Conservation (phyloP, 1,140 invertebrate genomes). For the Meteorus sp. region DNA sequence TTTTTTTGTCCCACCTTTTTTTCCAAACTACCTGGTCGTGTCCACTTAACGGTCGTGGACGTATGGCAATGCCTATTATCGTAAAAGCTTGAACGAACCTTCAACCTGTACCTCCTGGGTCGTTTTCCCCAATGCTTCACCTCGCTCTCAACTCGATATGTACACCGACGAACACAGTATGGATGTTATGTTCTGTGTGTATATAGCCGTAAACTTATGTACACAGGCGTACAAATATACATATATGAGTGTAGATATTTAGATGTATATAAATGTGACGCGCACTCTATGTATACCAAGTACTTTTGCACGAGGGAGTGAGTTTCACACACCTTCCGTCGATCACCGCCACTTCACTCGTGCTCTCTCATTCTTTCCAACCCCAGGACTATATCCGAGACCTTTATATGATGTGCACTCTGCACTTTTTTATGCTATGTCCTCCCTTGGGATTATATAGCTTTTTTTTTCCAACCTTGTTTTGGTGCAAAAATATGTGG, state of each 20-base stretch:
- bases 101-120: conserved; percentile 10
- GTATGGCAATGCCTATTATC: conserved; percentile 13
- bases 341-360: no score
- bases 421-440: conserved; percentile 8
- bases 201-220: background rate
- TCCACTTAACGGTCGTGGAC: conserved; percentile 7
- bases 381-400: conserved; percentile 15
- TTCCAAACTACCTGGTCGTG: background rate
- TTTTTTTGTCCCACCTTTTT: background rate
- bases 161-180: background rate
- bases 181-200: background rate
- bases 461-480: conserved; percentile 6
- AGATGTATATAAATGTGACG: no score
- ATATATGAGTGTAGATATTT: no score
- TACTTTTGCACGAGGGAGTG: background rate
- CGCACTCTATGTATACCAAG: no score
- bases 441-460: background rate
- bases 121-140: background rate
- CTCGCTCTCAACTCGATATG: background rate
- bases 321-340: conserved; percentile 11
- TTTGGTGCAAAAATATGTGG: background rate
- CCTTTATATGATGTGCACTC: conserved; percentile 14
- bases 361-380: conserved; percentile 8
- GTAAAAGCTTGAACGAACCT: conserved; percentile 21
- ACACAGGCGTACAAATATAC: no score